Evolutionary conservation across 2,888 invertebrate genomes (phyloP).

Genomic region (Meloe dianella): DNA sequence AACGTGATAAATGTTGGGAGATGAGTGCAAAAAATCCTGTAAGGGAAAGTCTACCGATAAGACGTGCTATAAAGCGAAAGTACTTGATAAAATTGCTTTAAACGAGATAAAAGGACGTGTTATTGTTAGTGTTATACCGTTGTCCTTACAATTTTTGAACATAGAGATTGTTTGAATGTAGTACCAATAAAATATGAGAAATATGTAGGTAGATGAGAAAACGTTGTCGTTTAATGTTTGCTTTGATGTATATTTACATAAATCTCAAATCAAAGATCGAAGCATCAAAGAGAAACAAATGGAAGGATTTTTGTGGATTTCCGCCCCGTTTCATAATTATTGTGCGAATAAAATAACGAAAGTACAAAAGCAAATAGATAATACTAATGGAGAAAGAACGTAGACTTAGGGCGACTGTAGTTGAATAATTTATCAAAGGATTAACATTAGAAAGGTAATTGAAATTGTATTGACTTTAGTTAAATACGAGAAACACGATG

Average conservation of each 20-base stretch:
- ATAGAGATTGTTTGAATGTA: neutral
- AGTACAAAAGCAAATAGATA: neutral
- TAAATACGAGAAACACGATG: neutral
- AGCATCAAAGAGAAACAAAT: neutral
- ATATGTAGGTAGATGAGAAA: neutral
- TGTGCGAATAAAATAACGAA: neutral
- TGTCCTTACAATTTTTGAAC: neutral
- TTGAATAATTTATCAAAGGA: neutral
- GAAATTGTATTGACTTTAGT: neutral
- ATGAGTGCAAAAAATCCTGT: neutral
- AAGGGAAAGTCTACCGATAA: neutral
- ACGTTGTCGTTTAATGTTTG: neutral
- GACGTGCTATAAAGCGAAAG: neutral
- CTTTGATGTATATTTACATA: neutral
- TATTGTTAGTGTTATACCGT: neutral
- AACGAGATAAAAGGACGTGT: neutral
- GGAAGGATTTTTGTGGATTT: too few species aligned
- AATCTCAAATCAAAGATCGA: neutral
- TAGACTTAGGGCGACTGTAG: neutral
- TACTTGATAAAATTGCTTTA: neutral
- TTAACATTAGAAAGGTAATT: neutral
- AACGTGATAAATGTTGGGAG: neutral
- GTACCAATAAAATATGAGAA: neutral
- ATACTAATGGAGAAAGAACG: neutral
- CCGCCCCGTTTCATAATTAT: neutral